Evolutionary conservation across 2,113 vertebrate genomes (phyloP).

Genomic region (Cygnus buccinator): DNA sequence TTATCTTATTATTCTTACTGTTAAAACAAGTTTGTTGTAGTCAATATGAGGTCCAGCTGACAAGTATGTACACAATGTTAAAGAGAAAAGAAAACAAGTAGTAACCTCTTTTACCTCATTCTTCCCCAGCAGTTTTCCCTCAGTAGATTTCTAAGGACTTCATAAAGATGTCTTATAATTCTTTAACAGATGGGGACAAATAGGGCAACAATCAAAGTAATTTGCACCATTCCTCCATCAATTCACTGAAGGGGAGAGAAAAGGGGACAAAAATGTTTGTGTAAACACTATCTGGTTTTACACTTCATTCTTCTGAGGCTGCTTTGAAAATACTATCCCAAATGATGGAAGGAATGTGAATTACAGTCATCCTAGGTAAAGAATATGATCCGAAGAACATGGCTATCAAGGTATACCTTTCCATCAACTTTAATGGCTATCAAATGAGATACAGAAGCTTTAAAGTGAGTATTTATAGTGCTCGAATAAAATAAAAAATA

Average conservation of each 20-base stretch:
- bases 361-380: not conserved
- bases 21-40: not conserved
- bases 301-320: not conserved
- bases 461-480: conserved; percentile 31
- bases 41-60: not conserved
- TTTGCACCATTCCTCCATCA: not conserved
- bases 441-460: not conserved
- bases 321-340: not conserved
- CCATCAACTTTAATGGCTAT: not conserved
- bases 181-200: not conserved
- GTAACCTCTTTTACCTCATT: not conserved
- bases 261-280: not conserved
- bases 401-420: not conserved
- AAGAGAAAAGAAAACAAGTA: not conserved
- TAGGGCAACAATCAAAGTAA: not conserved
- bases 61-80: no score
- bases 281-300: not conserved
- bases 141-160: not conserved
- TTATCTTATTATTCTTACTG: not conserved
- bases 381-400: not conserved
- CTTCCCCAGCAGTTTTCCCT: not conserved
- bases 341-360: not conserved
- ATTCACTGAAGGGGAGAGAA: not conserved
- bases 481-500: conserved; percentile 22
- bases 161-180: not conserved